phyloP scores from a whole-genome alignment of 2,888 invertebrate genomes.

The Hyposoter didymator region DNA sequence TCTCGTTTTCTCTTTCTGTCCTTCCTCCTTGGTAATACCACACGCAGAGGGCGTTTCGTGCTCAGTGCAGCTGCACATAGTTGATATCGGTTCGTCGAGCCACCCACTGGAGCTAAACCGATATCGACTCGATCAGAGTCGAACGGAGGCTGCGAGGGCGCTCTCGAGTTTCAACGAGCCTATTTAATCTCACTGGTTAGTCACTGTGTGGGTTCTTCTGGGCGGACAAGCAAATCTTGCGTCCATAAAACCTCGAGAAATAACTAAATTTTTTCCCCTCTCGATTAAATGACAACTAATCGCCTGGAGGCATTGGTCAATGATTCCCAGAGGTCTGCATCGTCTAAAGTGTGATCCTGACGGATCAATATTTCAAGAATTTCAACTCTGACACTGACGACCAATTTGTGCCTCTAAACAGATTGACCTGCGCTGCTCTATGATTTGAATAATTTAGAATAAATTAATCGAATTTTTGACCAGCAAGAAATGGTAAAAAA shows the following conservation, averaged over 20 bases:
- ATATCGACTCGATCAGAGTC: slow-evolving; percentile 50
- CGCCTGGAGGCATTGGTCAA: neutral
- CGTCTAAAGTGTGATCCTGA: neutral
- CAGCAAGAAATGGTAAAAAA: neutral
- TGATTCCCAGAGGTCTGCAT: neutral
- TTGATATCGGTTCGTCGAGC: slow-evolving; percentile 52
- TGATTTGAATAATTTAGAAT: neutral
- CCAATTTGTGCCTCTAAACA: neutral
- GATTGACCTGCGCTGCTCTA: neutral
- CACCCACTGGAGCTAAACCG: slow-evolving; percentile 40
- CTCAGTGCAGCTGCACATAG: slow-evolving; percentile 57
- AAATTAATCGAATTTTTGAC: neutral
- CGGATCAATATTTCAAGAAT: neutral
- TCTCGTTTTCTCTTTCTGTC: slow-evolving; percentile 33
- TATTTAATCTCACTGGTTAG: slow-evolving; percentile 41
- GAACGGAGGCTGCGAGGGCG: slow-evolving; percentile 23
- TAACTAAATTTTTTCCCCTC: neutral
- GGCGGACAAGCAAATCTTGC: neutral
- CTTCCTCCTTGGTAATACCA: slow-evolving; percentile 30
- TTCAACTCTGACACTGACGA: neutral
- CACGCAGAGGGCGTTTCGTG: slow-evolving; percentile 34
- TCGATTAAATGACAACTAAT: slow-evolving; percentile 2
- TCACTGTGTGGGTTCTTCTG: slow-evolving; percentile 1
- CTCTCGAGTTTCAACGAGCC: slow-evolving; percentile 52
- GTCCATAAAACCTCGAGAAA: neutral